Base-by-base conservation (phyloP, 2,113 vertebrate genomes). In the human (Homo sapiens) region DNA sequence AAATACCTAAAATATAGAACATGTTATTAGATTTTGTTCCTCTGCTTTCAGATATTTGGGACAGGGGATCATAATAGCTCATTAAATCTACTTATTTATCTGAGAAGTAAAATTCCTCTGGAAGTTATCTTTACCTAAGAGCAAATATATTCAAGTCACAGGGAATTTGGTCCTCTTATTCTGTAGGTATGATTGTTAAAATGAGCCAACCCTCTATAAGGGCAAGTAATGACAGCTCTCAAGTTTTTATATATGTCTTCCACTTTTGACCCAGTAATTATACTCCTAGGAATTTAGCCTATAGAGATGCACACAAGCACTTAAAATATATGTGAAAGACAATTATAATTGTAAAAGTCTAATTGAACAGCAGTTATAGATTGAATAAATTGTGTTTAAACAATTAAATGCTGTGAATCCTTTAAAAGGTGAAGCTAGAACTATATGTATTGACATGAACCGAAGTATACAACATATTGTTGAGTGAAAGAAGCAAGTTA, bases 1-100 rank as follows among this genome's bases (percentile, higher is more conserved):
- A 97, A 97, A 80, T 32, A 93, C 0, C n/a, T 68, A 61, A 72
- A 92, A 84, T 70, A 68, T 27, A 75, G 22, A 95, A 92, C 97
- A 70, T 73, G 8, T 43, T 79, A 95, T 64, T 76, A 52, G 43
- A 25, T 76, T 22, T 81, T 93, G 8, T 81, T 90, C 22, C 14
- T 80, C 45, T 76, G 9, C 20, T 86, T 93, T 96, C 64, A 90
- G 35, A 70, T 61, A 70, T 79, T 78, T 89, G 68, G 22, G 57
- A 12, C 6, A 25, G 20, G 5, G 5, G 27, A 55, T 43, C 59
- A 59, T 11, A 52, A 55, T 2, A 75, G 6, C 3, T 83, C 83
- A 14, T 70, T 22, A 17, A 50, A n/a, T 94, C 55, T 90, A 80
- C 2, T 79, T 10, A 78, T 38, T 14, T 12, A 84, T 94, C 38